Conservation (phyloP, 2,888 invertebrate species). For the Tetragnatha montana region DNA sequence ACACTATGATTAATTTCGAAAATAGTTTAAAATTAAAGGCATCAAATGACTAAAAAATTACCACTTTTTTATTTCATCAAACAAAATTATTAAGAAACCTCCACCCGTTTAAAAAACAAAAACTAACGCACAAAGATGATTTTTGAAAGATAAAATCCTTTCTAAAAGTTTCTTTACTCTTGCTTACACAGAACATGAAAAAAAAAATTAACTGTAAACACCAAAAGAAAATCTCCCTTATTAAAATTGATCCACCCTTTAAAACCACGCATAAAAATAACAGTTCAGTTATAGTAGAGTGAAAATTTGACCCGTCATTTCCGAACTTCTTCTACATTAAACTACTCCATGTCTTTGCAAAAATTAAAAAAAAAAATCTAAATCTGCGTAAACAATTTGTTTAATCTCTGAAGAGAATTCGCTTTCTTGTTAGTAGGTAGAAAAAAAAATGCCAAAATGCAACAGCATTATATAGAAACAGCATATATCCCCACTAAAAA, state of each 20-base stretch:
- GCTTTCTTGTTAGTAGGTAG: background rate
- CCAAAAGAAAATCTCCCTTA: background rate
- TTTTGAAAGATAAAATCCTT: no score
- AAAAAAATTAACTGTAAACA: background rate
- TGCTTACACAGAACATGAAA: no score
- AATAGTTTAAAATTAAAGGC: no score
- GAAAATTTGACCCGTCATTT: background rate
- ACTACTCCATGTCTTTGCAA: background rate
- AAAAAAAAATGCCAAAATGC: background rate
- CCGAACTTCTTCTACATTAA: background rate
- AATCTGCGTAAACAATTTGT: background rate
- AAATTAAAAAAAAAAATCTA: background rate
- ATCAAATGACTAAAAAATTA: no score
- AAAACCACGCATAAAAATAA: background rate
- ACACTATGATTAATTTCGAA: no score
- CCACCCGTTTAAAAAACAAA: no score
- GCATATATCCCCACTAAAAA: conserved; percentile 52
- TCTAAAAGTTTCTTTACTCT: no score
- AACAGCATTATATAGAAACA: background rate
- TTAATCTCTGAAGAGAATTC: background rate
- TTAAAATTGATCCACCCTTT: background rate
- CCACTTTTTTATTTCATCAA: no score
- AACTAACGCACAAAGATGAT: no score
- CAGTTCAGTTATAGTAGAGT: background rate
- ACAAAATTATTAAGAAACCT: no score